These are phyloP conservation scores for Siniperca chuatsi DNA, from an alignment of 2,113 vertebrate species.

Conservation along the genomic window DNA sequence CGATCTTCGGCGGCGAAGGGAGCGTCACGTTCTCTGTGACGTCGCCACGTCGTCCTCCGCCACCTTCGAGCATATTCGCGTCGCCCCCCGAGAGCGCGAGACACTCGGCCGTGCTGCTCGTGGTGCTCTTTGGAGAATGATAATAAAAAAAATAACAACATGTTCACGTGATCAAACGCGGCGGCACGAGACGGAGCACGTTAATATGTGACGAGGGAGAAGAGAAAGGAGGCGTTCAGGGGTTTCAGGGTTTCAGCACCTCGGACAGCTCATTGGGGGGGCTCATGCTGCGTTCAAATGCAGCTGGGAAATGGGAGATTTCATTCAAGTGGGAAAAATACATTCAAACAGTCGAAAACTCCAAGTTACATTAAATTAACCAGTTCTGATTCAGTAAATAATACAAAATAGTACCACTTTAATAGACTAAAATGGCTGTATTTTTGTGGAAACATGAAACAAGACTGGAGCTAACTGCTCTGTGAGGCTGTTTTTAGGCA, in stretches of 20 bases:
- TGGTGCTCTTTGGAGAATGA: background rate
- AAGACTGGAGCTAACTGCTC: too few relatives aligned
- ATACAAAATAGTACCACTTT: too few relatives aligned
- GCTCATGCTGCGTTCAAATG: background rate
- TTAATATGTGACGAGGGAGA: background rate
- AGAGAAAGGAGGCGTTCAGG: background rate
- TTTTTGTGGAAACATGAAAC: too few relatives aligned
- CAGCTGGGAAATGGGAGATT: background rate
- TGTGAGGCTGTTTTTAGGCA: too few relatives aligned
- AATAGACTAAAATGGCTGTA: too few relatives aligned
- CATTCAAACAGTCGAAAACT: too few relatives aligned
- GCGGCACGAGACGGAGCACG: background rate
- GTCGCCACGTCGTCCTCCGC: slow-evolving; percentile 2
- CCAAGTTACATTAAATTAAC: too few relatives aligned
- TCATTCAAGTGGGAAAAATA: too few relatives aligned
- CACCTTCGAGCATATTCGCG: too few relatives aligned
- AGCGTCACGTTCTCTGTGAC: slow-evolving; percentile 36
- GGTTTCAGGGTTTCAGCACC: slow-evolving; percentile 56
- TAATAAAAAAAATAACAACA: background rate
- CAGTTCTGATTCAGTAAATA: too few relatives aligned
- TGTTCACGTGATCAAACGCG: background rate
- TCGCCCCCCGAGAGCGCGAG: too few relatives aligned
- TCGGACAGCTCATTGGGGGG: slow-evolving; percentile 48
- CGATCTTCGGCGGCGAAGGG: slow-evolving; percentile 41
- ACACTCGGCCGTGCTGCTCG: too few relatives aligned